Evolutionary conservation across 2,888 invertebrate species (phyloP), one percentile per base, ranked within the genome.

Genomic region (Choreutis nemorana): DNA sequence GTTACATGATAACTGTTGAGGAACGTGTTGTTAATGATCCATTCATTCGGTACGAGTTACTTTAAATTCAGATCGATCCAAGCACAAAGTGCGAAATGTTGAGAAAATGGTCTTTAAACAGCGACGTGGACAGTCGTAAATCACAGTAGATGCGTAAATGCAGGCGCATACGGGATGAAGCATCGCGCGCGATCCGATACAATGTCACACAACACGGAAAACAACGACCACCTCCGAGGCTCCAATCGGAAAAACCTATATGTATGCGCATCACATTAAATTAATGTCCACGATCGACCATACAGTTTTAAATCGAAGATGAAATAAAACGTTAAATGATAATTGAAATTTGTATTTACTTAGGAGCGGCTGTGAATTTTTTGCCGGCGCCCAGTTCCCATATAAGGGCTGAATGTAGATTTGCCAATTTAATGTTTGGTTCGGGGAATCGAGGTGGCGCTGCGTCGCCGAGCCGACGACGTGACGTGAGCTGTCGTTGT

Each of bases 311-410:
- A 62, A 66, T 59, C 62, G 56, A 50, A 56, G 62, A 66, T 64
- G 55, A 65, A 54, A 67, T 63, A 66, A 72, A 73, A 73, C 57
- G 51, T 60, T 60, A 56, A 23, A 71, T 73, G 65, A 70, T 75
- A 71, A 75, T 70, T 73, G 61, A 73, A 78, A 73, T 75, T 72
- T 72, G 72, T 71, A 61, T 70, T 75, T 68, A 68, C 66, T 70
- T 73, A 67, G 57, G 45, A 42, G 41, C 39, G 37, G 48, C 45
- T 42, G 54, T 35, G 41, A 39, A 37, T 46, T 51, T 71, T 73
- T 75, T 77, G 64, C 46, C 55, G 64, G 67, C 65, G 64, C 71
- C 66, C 55, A 37, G 44, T 54, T 55, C 35, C 71, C 72, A 23
- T 71, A 61, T 58, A 65, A 39, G 68, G 70, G 10, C 29, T 39